Conservation (phyloP, 2,888 invertebrate genomes). For the Pardosa pseudoannulata region DNA sequence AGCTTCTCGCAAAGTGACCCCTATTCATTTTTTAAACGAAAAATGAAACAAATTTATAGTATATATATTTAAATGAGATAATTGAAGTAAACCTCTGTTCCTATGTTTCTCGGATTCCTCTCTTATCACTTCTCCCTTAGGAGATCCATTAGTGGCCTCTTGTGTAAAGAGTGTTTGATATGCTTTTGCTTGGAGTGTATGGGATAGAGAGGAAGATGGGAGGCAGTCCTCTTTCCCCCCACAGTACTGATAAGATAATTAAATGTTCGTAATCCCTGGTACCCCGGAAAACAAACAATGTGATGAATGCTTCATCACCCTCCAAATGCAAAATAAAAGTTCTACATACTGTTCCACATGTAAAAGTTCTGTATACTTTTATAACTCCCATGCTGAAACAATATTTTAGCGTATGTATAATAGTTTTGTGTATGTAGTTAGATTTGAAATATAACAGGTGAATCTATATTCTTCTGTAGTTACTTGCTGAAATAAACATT, state of each 20-base stretch:
- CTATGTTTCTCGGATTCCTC: not conserved
- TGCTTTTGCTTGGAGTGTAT: not conserved
- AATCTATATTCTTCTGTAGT: too few species aligned
- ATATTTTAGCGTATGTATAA: too few species aligned
- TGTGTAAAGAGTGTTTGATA: not conserved
- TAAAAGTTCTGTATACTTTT: too few species aligned
- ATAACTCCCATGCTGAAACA: too few species aligned
- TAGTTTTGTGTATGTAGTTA: too few species aligned
- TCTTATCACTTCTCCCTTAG: not conserved
- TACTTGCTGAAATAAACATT: too few species aligned
- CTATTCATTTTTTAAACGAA: too few species aligned
- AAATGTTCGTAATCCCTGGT: not conserved
- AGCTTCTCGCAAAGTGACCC: too few species aligned
- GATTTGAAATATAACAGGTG: too few species aligned
- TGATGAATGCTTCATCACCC: not conserved
- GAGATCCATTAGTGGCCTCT: not conserved
- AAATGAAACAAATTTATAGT: too few species aligned
- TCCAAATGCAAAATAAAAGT: not conserved
- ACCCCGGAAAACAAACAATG: not conserved
- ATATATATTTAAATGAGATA: not conserved
- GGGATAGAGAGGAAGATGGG: too few species aligned
- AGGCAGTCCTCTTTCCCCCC: not conserved
- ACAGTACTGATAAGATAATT: not conserved
- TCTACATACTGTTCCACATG: too few species aligned
- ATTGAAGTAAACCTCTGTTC: not conserved